These are phyloP conservation scores for Pyrgus malvae DNA, from an alignment of 2,888 invertebrate species.

Conservation along the genomic window DNA sequence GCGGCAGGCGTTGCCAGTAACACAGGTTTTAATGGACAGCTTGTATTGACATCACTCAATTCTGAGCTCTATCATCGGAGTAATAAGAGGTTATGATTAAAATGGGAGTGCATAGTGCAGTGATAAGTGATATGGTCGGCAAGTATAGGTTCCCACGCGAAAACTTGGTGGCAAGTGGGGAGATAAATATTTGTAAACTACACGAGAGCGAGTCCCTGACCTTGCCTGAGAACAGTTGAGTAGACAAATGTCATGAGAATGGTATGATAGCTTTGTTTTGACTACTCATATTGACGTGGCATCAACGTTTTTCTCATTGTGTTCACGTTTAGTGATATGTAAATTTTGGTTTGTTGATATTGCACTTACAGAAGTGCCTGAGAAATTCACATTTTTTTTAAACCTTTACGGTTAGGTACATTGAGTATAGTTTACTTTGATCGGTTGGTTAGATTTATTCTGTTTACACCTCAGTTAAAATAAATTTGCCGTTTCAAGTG, in stretches of 20 bases:
- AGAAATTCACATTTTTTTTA: neutral
- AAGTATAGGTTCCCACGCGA: slow-evolving; percentile 69
- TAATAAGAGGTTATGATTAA: slow-evolving; percentile 10
- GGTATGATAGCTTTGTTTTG: slow-evolving; percentile 18
- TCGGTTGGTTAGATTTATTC: neutral
- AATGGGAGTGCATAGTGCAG: slow-evolving; percentile 24
- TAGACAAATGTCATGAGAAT: slow-evolving; percentile 26
- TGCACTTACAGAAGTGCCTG: slow-evolving; percentile 19
- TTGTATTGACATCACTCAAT: slow-evolving; percentile 1
- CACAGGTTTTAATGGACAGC: slow-evolving; percentile 27
- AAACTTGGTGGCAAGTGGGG: slow-evolving; percentile 66
- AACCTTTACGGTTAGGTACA: neutral
- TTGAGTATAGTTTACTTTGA: neutral
- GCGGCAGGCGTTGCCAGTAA: slow-evolving; percentile 6
- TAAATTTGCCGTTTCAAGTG: neutral
- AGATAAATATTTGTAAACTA: slow-evolving; percentile 76
- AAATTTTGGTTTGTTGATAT: slow-evolving; percentile 30
- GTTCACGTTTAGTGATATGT: slow-evolving; percentile 4
- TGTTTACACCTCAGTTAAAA: neutral
- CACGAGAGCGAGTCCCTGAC: slow-evolving; percentile 47
- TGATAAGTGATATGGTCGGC: slow-evolving; percentile 30
- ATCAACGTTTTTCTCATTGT: slow-evolving; percentile 17
- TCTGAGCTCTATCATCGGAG: neutral
- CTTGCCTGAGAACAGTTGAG: slow-evolving; percentile 25
- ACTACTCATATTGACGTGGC: slow-evolving; percentile 11